phyloP scores from a whole-genome alignment of 2,113 vertebrate species.

The Otis tarda region DNA sequence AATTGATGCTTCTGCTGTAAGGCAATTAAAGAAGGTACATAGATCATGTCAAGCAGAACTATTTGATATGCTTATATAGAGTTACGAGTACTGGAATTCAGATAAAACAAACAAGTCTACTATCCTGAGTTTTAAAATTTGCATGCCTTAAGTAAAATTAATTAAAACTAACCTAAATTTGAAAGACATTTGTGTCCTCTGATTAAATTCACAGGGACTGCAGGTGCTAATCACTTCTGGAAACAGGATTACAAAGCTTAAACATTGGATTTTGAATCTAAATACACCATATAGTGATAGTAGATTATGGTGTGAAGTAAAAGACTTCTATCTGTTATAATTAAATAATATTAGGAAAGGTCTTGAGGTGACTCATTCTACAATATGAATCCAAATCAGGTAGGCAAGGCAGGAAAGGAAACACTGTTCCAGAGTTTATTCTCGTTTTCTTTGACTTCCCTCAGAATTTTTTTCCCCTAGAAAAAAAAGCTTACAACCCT shows the following conservation, averaged over 20 bases:
- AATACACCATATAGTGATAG: neutral
- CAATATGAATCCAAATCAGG: neutral
- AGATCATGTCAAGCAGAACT: slow-evolving; percentile 38
- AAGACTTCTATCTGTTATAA: neutral
- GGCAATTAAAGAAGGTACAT: slow-evolving; percentile 32
- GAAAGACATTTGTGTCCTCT: neutral
- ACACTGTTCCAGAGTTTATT: neutral
- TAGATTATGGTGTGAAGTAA: neutral
- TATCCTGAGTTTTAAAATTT: neutral
- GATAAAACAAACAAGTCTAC: neutral
- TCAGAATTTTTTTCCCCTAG: neutral
- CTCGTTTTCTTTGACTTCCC: neutral
- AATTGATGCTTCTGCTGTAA: slow-evolving; percentile 44
- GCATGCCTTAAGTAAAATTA: neutral
- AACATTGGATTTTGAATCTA: neutral
- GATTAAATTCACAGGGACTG: neutral
- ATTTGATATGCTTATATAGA: neutral
- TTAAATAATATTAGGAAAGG: neutral
- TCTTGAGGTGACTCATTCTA: neutral
- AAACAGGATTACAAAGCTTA: neutral
- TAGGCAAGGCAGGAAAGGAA: neutral
- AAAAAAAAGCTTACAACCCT: neutral
- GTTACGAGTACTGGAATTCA: neutral
- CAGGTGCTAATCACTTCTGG: neutral
- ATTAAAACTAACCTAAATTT: neutral